A percentile compares a stretch with the other conserved stretches of the same genome.
Conservation (phyloP, 2,797 vertebrate species). For the Phataginus tetradactyla region DNA sequence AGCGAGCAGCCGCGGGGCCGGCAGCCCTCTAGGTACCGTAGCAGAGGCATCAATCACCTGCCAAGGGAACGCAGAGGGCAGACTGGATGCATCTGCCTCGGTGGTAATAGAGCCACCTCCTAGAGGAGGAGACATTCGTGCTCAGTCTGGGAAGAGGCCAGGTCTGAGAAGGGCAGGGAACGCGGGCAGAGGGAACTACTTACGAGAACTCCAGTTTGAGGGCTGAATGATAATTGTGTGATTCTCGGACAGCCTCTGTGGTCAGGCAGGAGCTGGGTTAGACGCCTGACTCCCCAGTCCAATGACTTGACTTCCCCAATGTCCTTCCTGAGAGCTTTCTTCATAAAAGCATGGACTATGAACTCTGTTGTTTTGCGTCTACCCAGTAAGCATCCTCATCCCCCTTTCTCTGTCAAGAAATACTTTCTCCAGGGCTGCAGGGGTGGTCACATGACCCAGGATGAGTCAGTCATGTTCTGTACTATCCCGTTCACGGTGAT, state of each 20-base stretch:
- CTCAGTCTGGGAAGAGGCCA: background rate
- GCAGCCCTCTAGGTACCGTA: fast-evolving
- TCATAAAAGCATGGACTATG: background rate
- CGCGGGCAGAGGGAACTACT: background rate
- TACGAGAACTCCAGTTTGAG: background rate
- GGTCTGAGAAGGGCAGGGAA: background rate
- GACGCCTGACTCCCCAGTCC: background rate
- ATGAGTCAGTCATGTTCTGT: background rate
- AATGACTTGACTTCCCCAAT: background rate
- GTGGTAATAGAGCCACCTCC: background rate
- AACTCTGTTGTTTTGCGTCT: background rate
- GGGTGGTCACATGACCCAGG: background rate
- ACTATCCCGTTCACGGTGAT: background rate
- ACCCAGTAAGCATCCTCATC: background rate
- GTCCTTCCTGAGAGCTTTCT: background rate
- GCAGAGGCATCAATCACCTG: background rate
- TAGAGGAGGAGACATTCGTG: background rate
- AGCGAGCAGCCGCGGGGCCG: background rate
- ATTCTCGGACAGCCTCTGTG: background rate
- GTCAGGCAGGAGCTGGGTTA: background rate
- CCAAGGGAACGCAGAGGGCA: background rate
- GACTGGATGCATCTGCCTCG: background rate
- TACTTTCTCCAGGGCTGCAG: background rate
- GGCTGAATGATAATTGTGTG: background rate
- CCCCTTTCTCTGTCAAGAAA: background rate